These are phyloP conservation scores for Cactoblastis cactorum DNA, from an alignment of 2,888 invertebrate species.

Conservation along the genomic window DNA sequence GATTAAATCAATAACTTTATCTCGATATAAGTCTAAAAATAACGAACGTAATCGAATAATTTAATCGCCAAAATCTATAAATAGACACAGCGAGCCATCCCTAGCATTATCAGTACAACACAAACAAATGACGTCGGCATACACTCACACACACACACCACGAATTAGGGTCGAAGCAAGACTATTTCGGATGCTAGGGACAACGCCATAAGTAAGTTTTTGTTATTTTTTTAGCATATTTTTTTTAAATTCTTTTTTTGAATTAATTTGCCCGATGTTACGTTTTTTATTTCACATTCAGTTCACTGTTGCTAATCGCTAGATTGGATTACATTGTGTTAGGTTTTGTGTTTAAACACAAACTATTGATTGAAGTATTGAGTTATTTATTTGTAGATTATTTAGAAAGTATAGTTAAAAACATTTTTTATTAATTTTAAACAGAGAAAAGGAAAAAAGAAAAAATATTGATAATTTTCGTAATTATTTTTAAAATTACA, in stretches of 20 bases:
- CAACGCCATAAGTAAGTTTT: conserved; percentile 30
- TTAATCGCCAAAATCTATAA: too few species aligned
- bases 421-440: too few species aligned
- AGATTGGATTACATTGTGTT: background rate
- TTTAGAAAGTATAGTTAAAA: too few species aligned
- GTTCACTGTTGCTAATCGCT: background rate
- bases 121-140: conserved; percentile 26
- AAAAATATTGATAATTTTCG: too few species aligned
- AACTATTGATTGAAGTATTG: too few species aligned
- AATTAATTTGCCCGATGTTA: background rate
- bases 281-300: background rate
- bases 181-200: conserved; percentile 32
- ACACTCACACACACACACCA: conserved; percentile 47
- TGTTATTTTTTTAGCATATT: conserved; percentile 13
- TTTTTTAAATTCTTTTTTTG: background rate
- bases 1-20: too few species aligned
- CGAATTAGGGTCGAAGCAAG: conserved; percentile 65
- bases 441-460: too few species aligned
- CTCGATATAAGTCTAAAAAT: too few species aligned
- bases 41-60: too few species aligned
- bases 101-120: conserved; percentile 49
- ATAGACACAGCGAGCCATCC: conserved; percentile 37
- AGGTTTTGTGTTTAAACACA: background rate
- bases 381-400: too few species aligned
- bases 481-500: too few species aligned